These are phyloP conservation scores for Catostylus mosaicus DNA, from an alignment of 30 jellyfish, hydroid and myxozoan genomes.

Conservation along the genomic window DNA sequence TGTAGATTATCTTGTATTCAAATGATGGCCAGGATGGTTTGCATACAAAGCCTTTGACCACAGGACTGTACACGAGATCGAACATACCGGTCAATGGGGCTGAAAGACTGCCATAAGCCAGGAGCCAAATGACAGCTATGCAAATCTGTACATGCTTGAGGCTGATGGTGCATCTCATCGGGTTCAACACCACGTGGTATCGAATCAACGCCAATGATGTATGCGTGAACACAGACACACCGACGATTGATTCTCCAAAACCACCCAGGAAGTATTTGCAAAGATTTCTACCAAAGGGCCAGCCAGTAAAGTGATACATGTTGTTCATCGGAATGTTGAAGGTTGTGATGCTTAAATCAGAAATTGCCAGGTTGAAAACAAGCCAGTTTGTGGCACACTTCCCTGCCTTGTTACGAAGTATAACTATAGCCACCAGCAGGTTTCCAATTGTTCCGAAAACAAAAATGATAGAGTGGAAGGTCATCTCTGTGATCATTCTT, in stretches of 20 bases:
- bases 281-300: constrained; percentile 78
- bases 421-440: constrained; percentile 38
- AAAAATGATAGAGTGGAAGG: constrained; percentile 58
- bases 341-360: constrained; percentile 61
- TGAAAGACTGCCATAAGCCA: constrained; percentile 65
- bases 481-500: constrained; percentile 27
- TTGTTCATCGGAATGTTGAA: constrained; percentile 72
- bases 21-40: constrained; percentile 64
- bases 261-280: constrained; percentile 72
- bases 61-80: constrained; percentile 37
- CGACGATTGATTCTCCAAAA: constrained; percentile 81
- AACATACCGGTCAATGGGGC: constrained; percentile 73
- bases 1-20: constrained; percentile 56
- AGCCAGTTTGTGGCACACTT: constrained; percentile 75
- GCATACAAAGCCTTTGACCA: constrained; percentile 49
- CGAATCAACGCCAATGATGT: constrained; percentile 78
- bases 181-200: constrained; percentile 49
- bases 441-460: constrained; percentile 74
- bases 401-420: constrained; percentile 27
- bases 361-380: constrained; percentile 68
- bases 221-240: constrained; percentile 87
- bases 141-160: constrained; percentile 42
- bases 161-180: constrained; percentile 47
- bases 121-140: constrained; percentile 65
- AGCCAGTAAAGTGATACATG: constrained; percentile 58